Conservation (phyloP, 1,140 invertebrate species). For the Euura saliciscinereae region DNA sequence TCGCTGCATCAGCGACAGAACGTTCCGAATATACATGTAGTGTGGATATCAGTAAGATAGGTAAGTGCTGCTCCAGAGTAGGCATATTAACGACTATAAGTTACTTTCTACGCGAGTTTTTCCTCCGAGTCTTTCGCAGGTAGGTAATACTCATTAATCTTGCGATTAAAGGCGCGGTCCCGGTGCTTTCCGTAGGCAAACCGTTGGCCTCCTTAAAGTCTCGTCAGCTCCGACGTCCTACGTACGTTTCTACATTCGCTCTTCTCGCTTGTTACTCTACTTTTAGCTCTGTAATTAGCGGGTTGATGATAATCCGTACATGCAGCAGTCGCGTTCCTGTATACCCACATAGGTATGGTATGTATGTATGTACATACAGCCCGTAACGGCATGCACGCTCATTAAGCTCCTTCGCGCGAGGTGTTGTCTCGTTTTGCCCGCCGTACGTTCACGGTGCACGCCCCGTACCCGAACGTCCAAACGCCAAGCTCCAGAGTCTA, state of each 20-base stretch:
- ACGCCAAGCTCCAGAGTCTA: too few species aligned
- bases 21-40: too few species aligned
- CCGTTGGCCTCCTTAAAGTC: neutral
- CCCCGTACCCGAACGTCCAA: neutral
- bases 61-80: neutral
- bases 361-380: neutral
- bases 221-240: neutral
- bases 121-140: neutral
- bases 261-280: neutral
- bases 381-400: neutral
- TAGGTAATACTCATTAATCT: slow-evolving; percentile 2
- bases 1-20: neutral
- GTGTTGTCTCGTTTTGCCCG: neutral
- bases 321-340: too few species aligned
- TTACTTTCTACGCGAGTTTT: neutral
- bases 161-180: neutral
- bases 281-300: neutral
- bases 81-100: neutral
- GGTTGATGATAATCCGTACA: neutral
- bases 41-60: too few species aligned
- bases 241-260: neutral
- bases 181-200: neutral
- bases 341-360: too few species aligned
- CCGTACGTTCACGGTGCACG: neutral
- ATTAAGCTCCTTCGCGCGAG: neutral